Evolutionary conservation across 2,113 vertebrate species (phyloP).

Genomic region (Herpailurus yagouaroundi): DNA sequence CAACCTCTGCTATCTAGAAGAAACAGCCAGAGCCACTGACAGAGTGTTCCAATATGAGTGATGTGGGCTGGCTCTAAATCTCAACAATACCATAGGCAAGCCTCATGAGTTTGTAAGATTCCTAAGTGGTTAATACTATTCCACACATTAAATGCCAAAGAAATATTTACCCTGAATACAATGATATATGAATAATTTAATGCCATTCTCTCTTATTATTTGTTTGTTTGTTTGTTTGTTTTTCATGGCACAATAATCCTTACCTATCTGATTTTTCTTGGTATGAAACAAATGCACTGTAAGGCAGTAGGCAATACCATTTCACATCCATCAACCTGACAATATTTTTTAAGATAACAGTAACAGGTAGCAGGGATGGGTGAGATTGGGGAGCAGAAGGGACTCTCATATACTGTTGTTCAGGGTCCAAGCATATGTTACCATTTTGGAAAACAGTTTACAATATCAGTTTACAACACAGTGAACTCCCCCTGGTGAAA

Average conservation of each 20-base stretch:
- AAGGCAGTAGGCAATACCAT: not conserved
- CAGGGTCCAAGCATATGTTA: not conserved
- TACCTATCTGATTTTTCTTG: not conserved
- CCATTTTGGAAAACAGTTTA: conserved; percentile 16
- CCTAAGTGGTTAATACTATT: not conserved
- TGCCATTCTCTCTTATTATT: not conserved
- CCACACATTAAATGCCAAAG: not conserved
- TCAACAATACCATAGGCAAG: not conserved
- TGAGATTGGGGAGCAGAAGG: not conserved
- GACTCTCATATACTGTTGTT: not conserved
- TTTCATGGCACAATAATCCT: not conserved
- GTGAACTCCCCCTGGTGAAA: not conserved
- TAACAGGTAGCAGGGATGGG: not conserved
- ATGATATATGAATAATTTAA: not conserved
- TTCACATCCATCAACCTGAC: not conserved
- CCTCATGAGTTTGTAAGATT: not conserved
- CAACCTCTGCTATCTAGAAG: not conserved
- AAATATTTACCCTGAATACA: not conserved
- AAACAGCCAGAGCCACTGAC: rapidly evolving
- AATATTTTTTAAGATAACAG: not conserved
- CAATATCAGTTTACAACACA: not conserved
- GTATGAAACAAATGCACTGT: not conserved
- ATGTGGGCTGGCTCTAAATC: not conserved
- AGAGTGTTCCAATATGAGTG: not conserved
- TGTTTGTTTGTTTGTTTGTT: too few species aligned